Conservation (phyloP, 1,140 invertebrate genomes). For the Rhagoletis pomonella region DNA sequence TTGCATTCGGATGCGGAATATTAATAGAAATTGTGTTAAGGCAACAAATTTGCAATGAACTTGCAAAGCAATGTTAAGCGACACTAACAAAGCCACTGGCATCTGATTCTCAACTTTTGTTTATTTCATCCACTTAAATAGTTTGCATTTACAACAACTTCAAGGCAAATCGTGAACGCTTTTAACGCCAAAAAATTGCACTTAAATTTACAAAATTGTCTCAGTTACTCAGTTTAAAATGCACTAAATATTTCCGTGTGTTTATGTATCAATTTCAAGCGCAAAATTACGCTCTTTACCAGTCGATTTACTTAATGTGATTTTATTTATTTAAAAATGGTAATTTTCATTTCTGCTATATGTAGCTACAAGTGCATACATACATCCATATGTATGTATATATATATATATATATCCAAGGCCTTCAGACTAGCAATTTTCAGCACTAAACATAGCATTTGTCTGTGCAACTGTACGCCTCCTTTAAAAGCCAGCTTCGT, state of each 20-base stretch:
- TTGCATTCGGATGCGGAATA: too few relatives aligned
- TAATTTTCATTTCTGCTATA: neutral
- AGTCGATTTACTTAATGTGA: neutral
- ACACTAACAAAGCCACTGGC: too few relatives aligned
- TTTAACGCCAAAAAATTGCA: neutral
- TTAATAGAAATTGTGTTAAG: too few relatives aligned
- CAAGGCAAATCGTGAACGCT: neutral
- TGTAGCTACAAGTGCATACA: too few relatives aligned
- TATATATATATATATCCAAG: neutral
- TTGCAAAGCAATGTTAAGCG: too few relatives aligned
- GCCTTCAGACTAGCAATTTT: too few relatives aligned
- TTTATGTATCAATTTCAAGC: neutral
- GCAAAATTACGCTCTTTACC: neutral
- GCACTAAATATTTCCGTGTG: neutral
- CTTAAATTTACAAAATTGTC: neutral
- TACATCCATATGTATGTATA: too few relatives aligned
- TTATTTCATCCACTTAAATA: neutral
- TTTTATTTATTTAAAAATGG: neutral
- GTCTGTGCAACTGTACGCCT: neutral
- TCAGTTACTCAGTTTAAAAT: too few relatives aligned
- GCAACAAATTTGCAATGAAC: too few relatives aligned
- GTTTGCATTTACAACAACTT: neutral
- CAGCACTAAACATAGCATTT: too few relatives aligned
- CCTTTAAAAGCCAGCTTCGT: constrained; percentile 32
- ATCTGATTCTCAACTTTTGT: neutral